These are phyloP conservation scores for Sinodicranocentrus sp. DNA, from an alignment of 2,888 invertebrate species.

Conservation along the genomic window DNA sequence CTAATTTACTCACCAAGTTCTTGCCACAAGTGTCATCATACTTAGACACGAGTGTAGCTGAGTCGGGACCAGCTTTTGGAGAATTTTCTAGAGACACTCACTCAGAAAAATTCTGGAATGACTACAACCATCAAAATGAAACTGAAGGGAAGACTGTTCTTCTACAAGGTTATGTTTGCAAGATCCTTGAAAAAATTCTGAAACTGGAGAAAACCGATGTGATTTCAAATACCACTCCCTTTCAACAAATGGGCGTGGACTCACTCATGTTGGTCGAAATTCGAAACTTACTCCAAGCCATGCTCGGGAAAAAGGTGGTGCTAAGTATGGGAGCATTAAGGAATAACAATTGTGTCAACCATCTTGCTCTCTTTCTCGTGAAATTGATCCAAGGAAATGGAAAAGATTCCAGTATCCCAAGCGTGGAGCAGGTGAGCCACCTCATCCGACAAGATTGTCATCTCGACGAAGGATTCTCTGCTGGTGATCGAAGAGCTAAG, in stretches of 20 bases:
- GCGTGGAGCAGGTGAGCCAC: no score
- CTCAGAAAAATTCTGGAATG: neutral
- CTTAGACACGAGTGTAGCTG: conserved; percentile 5
- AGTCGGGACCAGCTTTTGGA: neutral
- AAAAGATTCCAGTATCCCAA: no score
- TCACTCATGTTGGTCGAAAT: conserved; percentile 47
- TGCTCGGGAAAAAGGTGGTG: no score
- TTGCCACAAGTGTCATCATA: neutral
- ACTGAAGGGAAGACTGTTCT: neutral
- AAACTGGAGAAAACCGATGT: neutral
- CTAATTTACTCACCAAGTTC: neutral
- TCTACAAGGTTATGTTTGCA: neutral
- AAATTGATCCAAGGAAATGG: no score
- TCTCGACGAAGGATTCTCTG: no score
- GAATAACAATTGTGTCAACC: no score
- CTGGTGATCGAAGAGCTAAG: no score
- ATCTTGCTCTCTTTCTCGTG: no score
- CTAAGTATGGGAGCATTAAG: no score
- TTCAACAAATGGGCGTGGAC: conserved; percentile 58
- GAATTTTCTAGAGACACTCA: neutral
- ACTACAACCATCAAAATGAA: conserved; percentile 32
- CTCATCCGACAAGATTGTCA: no score
- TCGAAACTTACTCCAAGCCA: neutral
- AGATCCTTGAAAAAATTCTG: conserved; percentile 10
- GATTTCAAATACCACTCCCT: neutral